Evolutionary conservation across 2,888 invertebrate genomes (phyloP).

Genomic region (Dromius quadrimaculatus): DNA sequence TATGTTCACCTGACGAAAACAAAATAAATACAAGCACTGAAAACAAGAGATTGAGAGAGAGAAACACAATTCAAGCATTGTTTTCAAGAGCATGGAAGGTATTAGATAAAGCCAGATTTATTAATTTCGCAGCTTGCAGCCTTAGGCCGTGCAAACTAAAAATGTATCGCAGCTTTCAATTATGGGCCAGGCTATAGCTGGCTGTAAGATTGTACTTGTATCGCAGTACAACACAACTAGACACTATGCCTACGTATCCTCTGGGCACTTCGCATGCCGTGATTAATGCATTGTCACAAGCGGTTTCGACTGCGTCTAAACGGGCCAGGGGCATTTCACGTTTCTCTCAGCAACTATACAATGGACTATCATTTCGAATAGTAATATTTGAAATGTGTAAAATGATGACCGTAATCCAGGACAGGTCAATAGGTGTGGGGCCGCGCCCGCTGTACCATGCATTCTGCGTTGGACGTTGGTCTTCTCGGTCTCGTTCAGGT

Average conservation of each 20-base stretch:
- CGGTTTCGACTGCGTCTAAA: conserved; percentile 40
- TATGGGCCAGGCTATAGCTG: conserved; percentile 35
- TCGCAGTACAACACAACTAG: conserved; percentile 4
- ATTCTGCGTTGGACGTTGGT: conserved; percentile 30
- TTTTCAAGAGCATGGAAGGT: conserved; percentile 47
- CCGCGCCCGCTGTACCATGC: conserved; percentile 32
- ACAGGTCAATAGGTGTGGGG: conserved; percentile 33
- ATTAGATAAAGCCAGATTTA: conserved; percentile 51
- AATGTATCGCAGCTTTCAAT: conserved; percentile 49
- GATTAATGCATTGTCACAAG: conserved; percentile 51
- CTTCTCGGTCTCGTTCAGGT: conserved; percentile 39
- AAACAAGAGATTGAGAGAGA: conserved; percentile 20
- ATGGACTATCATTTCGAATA: too few relatives aligned
- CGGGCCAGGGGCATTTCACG: conserved; percentile 1
- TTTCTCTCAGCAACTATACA: too few relatives aligned
- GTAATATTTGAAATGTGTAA: neutral
- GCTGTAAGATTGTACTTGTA: neutral
- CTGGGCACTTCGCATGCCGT: conserved; percentile 47
- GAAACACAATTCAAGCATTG: conserved; percentile 44
- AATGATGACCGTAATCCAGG: conserved; percentile 30
- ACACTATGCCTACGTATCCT: conserved; percentile 36
- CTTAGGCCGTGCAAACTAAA: conserved; percentile 45
- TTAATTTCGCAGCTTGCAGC: conserved; percentile 44
- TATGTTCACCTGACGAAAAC: neutral
- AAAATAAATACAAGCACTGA: neutral